These are phyloP conservation scores for Zosterops pallidus DNA, from an alignment of 2,113 vertebrate species.

Conservation along the genomic window DNA sequence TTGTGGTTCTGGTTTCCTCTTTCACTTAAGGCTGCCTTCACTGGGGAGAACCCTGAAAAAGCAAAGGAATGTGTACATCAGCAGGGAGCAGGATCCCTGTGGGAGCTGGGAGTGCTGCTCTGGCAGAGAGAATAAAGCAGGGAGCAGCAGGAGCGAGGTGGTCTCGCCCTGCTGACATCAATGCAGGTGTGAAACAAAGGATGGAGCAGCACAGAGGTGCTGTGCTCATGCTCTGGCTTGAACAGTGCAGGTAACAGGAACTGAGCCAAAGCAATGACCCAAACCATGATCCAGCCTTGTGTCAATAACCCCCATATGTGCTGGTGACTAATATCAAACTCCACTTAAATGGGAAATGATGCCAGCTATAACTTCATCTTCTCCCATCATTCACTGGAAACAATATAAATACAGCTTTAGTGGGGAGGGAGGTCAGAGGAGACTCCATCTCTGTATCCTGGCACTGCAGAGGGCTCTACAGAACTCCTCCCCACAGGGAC, in stretches of 20 bases:
- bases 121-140: not conserved
- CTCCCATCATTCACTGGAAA: not conserved
- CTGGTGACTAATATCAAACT: not conserved
- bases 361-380: not conserved
- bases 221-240: not conserved
- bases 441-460: not conserved
- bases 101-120: not conserved
- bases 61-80: not conserved
- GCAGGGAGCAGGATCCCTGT: not conserved
- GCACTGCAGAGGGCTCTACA: not conserved
- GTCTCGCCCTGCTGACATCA: not conserved
- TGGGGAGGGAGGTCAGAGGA: not conserved
- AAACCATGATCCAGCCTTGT: not conserved
- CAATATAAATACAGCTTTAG: not conserved
- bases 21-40: not conserved
- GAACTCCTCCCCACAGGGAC: not conserved
- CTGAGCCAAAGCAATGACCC: not conserved
- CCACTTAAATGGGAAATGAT: not conserved
- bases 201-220: not conserved
- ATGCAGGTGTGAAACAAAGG: not conserved
- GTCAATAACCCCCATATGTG: not conserved
- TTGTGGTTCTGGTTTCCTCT: not conserved
- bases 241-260: not conserved
- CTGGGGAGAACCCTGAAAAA: not conserved
- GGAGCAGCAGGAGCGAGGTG: not conserved